Conservation (phyloP, 1,140 invertebrate species). For the Cecropterus lyciades region DNA sequence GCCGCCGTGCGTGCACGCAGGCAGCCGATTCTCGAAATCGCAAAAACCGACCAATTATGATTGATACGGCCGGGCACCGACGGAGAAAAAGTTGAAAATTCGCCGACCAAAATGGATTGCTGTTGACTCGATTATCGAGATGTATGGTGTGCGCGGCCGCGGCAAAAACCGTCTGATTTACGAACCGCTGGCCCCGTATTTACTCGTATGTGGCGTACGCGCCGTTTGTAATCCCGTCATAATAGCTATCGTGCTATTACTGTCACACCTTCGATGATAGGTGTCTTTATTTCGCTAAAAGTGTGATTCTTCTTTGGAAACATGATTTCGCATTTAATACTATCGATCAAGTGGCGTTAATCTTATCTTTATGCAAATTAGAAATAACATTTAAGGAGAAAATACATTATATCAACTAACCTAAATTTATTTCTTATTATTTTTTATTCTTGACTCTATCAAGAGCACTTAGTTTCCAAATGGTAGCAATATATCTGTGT, state of each 20-base stretch:
- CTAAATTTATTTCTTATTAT: too few relatives aligned
- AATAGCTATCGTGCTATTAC: conserved; percentile 42
- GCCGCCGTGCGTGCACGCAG: conserved; percentile 70
- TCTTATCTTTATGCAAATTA: background rate
- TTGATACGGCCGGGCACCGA: conserved; percentile 60
- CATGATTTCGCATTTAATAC: conserved; percentile 4
- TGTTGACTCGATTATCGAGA: conserved; percentile 52
- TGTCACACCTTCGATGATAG: conserved; percentile 29
- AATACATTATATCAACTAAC: too few relatives aligned
- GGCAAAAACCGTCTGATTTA: conserved; percentile 56
- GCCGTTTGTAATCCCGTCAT: conserved; percentile 39
- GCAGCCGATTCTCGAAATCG: conserved; percentile 61
- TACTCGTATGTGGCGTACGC: conserved; percentile 34
- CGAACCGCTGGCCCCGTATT: conserved; percentile 34
- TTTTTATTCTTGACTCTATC: too few relatives aligned
- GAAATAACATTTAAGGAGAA: background rate
- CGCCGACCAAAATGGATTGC: conserved; percentile 52
- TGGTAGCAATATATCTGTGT: too few relatives aligned
- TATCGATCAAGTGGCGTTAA: background rate
- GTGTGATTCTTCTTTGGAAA: background rate
- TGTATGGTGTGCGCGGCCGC: conserved; percentile 39
- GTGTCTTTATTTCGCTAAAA: conserved; percentile 39
- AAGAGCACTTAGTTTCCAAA: too few relatives aligned
- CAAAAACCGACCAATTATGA: conserved; percentile 76
- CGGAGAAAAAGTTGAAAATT: conserved; percentile 56